A percentile compares a stretch with the other conserved stretches of the same genome.
Evolutionary conservation across 1,140 invertebrate genomes (phyloP).

Genomic region (Drosophila watanabei): DNA sequence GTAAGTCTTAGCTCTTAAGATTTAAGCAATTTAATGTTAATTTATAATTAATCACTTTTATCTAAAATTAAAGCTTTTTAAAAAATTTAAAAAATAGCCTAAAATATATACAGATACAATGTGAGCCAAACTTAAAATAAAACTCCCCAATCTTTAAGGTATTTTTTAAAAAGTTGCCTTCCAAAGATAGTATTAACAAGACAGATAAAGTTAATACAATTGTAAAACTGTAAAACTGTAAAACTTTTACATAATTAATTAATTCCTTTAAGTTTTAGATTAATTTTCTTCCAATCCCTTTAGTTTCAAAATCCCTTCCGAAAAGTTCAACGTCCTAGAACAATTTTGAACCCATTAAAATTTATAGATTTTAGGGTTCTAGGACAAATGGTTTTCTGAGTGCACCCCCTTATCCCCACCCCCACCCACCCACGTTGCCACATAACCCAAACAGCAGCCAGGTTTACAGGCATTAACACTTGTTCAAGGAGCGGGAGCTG

Average conservation of each 20-base stretch:
- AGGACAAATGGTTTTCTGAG: neutral
- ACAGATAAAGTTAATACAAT: neutral
- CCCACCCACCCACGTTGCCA: neutral
- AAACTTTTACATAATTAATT: neutral
- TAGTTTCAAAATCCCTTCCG: rapidly evolving
- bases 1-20: too few relatives aligned
- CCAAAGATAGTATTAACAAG: neutral
- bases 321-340: conserved; percentile 3
- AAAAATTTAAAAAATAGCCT: too few relatives aligned
- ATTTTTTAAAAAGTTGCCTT: neutral
- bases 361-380: neutral
- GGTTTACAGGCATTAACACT: conserved; percentile 64
- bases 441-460: conserved; percentile 30
- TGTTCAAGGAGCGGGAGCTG: conserved; percentile 24
- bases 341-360: neutral
- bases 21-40: too few relatives aligned
- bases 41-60: too few relatives aligned
- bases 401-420: conserved; percentile 14
- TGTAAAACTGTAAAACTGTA: neutral
- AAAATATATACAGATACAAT: too few relatives aligned
- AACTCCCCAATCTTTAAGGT: neutral
- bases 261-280: too few relatives aligned
- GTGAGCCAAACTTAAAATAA: neutral
- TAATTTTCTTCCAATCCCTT: neutral
- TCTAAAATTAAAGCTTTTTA: too few relatives aligned